Conservation (phyloP, 2,113 vertebrate species). For the Tamias sibiricus region DNA sequence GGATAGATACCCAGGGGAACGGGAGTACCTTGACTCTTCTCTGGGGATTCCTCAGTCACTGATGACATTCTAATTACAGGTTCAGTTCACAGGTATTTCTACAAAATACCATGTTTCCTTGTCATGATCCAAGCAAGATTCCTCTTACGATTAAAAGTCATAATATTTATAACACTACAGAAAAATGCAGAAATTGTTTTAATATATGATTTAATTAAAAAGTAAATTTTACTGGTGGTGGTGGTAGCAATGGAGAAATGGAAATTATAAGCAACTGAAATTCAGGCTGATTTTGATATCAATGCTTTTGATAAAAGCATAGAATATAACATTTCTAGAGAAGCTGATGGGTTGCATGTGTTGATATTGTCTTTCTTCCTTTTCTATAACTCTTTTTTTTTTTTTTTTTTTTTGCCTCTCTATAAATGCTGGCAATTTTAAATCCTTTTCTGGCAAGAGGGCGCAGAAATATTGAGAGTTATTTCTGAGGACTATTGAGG, state of each 20-base stretch:
- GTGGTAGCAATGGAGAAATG: background rate
- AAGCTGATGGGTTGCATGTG: background rate
- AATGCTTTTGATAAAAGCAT: background rate
- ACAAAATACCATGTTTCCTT: background rate
- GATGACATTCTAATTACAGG: background rate
- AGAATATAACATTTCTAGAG: background rate
- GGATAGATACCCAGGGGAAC: background rate
- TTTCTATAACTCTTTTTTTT: too few relatives aligned
- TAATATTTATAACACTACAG: background rate
- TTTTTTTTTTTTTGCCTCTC: background rate
- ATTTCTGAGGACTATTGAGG: background rate
- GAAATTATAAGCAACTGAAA: background rate
- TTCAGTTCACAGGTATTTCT: background rate
- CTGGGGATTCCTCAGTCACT: background rate
- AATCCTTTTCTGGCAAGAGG: background rate
- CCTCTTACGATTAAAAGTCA: background rate
- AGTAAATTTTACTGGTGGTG: background rate
- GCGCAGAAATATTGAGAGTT: background rate
- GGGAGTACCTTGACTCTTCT: background rate
- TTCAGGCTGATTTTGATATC: background rate
- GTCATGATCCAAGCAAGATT: background rate
- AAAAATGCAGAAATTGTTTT: background rate
- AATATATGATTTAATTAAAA: background rate
- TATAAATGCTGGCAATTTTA: background rate
- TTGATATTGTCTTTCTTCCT: background rate